Conservation (phyloP, 1,140 invertebrate species). For the Nebria ingens region DNA sequence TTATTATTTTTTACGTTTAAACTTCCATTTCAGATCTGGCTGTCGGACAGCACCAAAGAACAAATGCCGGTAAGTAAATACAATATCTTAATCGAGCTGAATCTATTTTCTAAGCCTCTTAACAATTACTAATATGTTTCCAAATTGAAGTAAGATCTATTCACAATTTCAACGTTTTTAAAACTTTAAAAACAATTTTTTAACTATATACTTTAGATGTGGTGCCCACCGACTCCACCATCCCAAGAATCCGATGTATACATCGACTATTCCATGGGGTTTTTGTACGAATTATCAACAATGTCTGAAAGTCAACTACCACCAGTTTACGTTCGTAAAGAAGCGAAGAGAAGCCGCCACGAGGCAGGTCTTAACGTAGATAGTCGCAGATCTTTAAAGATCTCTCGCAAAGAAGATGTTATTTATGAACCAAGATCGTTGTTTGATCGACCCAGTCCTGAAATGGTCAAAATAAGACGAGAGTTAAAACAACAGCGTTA, state of each 20-base stretch:
- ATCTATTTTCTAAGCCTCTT: slow-evolving; percentile 16
- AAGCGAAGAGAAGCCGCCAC: slow-evolving; percentile 58
- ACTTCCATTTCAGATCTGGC: slow-evolving; percentile 65
- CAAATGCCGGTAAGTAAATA: slow-evolving; percentile 73
- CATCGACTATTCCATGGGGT: slow-evolving; percentile 72
- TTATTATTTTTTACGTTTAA: too few relatives aligned
- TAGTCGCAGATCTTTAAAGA: slow-evolving; percentile 48
- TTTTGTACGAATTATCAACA: slow-evolving; percentile 72
- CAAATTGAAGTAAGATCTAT: neutral
- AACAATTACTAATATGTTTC: neutral
- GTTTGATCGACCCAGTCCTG: slow-evolving; percentile 76
- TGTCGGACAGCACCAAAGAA: slow-evolving; percentile 56
- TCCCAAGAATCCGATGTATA: slow-evolving; percentile 85
- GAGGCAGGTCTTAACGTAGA: slow-evolving; percentile 45
- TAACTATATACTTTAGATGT: slow-evolving; percentile 77
- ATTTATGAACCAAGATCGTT: slow-evolving; percentile 70
- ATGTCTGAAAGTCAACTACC: slow-evolving; percentile 79
- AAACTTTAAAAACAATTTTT: slow-evolving; percentile 11
- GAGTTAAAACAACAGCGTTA: slow-evolving; percentile 68
- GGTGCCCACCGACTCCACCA: slow-evolving; percentile 90
- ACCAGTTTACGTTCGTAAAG: slow-evolving; percentile 74
- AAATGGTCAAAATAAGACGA: slow-evolving; percentile 59
- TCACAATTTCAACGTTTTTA: neutral
- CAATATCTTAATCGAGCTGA: too few relatives aligned
- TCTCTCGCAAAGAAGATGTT: slow-evolving; percentile 63